These are phyloP conservation scores for Ceratosolen fusciceps DNA, from an alignment of 1,140 invertebrate species.

Conservation along the genomic window DNA sequence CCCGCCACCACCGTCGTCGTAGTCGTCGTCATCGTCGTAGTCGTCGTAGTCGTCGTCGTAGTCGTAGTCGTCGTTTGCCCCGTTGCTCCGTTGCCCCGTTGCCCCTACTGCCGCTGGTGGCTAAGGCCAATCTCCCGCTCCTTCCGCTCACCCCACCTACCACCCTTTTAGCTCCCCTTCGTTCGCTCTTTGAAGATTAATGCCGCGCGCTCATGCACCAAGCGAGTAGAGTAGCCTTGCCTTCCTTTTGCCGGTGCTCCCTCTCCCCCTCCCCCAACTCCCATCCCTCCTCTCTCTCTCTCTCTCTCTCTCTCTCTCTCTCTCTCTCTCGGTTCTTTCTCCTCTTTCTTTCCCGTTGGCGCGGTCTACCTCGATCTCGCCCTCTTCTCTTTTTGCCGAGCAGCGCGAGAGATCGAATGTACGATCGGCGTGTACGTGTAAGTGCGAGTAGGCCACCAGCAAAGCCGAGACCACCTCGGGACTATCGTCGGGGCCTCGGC, in stretches of 20 bases:
- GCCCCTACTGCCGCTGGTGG: not conserved
- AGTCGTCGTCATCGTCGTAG: too few relatives aligned
- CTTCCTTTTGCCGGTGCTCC: not conserved
- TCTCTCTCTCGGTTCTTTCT: not conserved
- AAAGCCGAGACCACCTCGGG: slow-evolving; percentile 69
- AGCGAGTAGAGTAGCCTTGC: not conserved
- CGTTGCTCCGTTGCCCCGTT: too few relatives aligned
- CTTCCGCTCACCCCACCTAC: too few relatives aligned
- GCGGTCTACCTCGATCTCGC: not conserved
- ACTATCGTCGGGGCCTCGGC: slow-evolving; percentile 49
- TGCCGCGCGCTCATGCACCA: slow-evolving; percentile 20
- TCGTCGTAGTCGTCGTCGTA: too few relatives aligned
- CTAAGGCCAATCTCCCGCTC: not conserved
- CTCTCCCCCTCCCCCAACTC: too few relatives aligned
- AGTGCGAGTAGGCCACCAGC: slow-evolving; percentile 73
- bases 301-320: not conserved
- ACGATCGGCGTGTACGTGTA: slow-evolving; percentile 67
- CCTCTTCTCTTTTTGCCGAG: slow-evolving; percentile 21
- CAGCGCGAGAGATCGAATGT: slow-evolving; percentile 64
- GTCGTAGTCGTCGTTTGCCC: too few relatives aligned
- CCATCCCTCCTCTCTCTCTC: not conserved
- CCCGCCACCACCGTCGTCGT: not conserved
- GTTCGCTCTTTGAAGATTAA: slow-evolving; percentile 41
- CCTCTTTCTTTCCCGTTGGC: not conserved
- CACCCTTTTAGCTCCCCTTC: not conserved